These are phyloP conservation scores for Campoplex nolae DNA, from an alignment of 2,888 invertebrate species.

Conservation along the genomic window DNA sequence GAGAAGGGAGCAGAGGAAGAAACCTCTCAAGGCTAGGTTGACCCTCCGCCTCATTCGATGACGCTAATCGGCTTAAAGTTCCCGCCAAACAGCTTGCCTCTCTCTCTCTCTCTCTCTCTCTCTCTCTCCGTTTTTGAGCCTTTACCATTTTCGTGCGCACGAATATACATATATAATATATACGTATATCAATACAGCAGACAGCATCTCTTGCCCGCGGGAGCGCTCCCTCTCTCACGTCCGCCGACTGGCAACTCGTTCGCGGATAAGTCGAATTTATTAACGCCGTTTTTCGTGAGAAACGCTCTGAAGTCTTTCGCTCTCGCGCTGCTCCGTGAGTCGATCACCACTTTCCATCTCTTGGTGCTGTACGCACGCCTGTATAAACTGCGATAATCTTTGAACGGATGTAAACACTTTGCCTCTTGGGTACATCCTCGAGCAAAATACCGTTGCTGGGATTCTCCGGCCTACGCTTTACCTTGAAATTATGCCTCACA, in stretches of 20 bases:
- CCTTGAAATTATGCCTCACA: constrained; percentile 22
- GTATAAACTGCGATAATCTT: constrained; percentile 67
- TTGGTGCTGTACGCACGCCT: constrained; percentile 37
- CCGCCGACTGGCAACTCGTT: constrained; percentile 68
- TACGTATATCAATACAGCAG: neutral
- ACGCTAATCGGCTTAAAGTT: constrained; percentile 82
- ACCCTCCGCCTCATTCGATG: constrained; percentile 71
- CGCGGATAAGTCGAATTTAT: constrained; percentile 81
- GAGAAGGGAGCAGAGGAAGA: constrained; percentile 69
- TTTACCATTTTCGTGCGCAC: constrained; percentile 78
- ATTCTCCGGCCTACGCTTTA: constrained; percentile 61
- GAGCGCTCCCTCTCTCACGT: constrained; percentile 15
- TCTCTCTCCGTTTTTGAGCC: constrained; percentile 46
- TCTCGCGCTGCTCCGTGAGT: constrained; percentile 33
- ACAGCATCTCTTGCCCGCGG: constrained; percentile 41
- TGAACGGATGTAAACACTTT: constrained; percentile 67
- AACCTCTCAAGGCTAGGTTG: constrained; percentile 80
- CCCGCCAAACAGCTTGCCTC: constrained; percentile 47
- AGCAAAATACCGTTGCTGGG: constrained; percentile 57
- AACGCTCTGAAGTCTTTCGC: constrained; percentile 59
- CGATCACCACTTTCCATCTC: constrained; percentile 43
- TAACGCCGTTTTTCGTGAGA: constrained; percentile 72
- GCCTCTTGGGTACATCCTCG: constrained; percentile 39
- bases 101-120: constrained; percentile 20
- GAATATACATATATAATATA: constrained; percentile 59